Evolutionary conservation across 2,888 invertebrate species (phyloP), one percentile per base, ranked within the genome.

Genomic region (Hecatera dysodea): DNA sequence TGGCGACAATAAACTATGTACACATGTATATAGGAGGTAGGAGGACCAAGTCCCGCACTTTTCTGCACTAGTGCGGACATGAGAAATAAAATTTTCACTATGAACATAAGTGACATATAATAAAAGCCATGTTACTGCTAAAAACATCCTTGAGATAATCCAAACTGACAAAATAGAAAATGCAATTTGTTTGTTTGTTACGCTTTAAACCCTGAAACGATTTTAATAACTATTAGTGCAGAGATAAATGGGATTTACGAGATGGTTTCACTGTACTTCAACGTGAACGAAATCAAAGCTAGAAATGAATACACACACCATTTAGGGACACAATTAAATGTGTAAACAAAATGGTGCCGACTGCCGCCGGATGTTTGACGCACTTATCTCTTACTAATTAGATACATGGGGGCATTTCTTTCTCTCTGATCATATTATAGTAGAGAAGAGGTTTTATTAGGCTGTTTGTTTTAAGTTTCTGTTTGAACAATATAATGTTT

Each of bases 351-450:
- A 82, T 72, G 81, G 59, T 72, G 74, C 72, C 82, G 82, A 86
- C 90, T 72, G 75, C 72, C 83, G 82, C 86, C 90, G 92, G 92
- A 92, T 90, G 91, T 90, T 81, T 81, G 73, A 66, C 19, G 46
- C 29, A 5, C 70, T 85, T 87, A 89, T 87, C 87, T 75, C 44
- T 60, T 39, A 68, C 71, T 84, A 80, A 84, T 84, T 82, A 69
- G 19, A 75, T 77, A 73, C 74, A 78, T 72, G 73, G 75, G 39
- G 72, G 39, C 9, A 62, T 59, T 67, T 50, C 48, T 73, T 64
- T 69, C n/a, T 75, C 65, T 62, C 53, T 42, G 12, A 42, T 33
- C 6, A 42, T 46, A 24, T 15, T 29, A 42, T 42, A 33, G 6
- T 29, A 36, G 15, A 52, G 5, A 12, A 42, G 19, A 11, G 24